Percentiles rank a stretch among this genome's conserved stretches.
Conservation (phyloP, 2,888 invertebrate genomes). For the Caenorhabditis drosophilae region DNA sequence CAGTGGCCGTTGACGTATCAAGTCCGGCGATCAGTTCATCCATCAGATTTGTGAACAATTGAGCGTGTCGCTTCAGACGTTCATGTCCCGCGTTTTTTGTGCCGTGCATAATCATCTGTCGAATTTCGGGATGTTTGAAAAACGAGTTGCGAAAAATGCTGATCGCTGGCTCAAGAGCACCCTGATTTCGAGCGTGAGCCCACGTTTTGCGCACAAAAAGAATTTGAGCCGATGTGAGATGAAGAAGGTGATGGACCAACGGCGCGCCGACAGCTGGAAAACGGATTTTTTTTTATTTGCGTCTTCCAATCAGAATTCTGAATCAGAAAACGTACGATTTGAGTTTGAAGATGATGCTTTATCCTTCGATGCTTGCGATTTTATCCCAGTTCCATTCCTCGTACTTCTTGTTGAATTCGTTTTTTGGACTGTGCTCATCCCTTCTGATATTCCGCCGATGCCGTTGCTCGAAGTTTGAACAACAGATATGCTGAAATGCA, state of each 20-base stretch:
- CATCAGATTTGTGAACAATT: constrained; percentile 48
- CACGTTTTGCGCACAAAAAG: constrained; percentile 50
- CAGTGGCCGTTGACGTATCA: constrained; percentile 38
- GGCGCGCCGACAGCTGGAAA: constrained; percentile 16
- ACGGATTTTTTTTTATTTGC: too few species aligned
- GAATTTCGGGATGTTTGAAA: constrained; percentile 51
- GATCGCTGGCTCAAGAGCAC: constrained; percentile 48
- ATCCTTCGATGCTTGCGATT: constrained; percentile 23
- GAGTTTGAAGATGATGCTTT: constrained; percentile 32
- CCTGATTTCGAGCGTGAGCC: constrained; percentile 49
- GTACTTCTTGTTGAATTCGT: constrained; percentile 31
- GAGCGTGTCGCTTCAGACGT: constrained; percentile 47
- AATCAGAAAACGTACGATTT: constrained; percentile 17
- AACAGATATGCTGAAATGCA: constrained; percentile 26
- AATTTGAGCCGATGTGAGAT: constrained; percentile 47
- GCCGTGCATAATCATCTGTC: constrained; percentile 50
- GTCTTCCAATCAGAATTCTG: too few species aligned
- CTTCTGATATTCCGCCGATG: too few species aligned
- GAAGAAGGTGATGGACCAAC: constrained; percentile 29
- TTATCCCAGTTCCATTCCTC: constrained; percentile 14
- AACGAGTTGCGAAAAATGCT: constrained; percentile 53
- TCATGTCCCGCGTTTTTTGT: constrained; percentile 52
- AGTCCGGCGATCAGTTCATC: constrained; percentile 44
- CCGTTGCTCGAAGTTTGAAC: constrained; percentile 38
- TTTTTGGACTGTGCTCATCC: too few species aligned